These are phyloP conservation scores for Vulpes ferrilata DNA, from an alignment of 2,113 vertebrate species.

Conservation along the genomic window DNA sequence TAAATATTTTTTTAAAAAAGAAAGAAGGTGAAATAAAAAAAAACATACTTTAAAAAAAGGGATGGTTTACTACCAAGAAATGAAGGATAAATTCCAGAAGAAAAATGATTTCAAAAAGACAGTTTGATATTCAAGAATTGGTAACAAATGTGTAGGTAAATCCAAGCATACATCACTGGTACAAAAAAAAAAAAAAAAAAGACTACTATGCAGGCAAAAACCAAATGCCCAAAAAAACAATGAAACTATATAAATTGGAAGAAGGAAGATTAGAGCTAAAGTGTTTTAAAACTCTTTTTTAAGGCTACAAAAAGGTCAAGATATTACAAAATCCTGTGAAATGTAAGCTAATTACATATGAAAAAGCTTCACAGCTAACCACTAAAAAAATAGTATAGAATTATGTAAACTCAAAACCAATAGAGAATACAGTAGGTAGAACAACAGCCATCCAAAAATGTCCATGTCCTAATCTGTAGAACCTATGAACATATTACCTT, in stretches of 20 bases:
- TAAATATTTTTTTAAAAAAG: no score
- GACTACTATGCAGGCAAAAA: no score
- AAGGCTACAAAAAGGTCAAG: no score
- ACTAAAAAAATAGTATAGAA: not conserved
- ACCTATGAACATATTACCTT: no score
- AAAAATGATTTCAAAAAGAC: not conserved
- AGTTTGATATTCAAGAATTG: not conserved
- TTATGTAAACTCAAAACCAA: not conserved
- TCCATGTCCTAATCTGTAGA: not conserved
- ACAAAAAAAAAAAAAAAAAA: no score
- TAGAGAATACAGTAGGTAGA: not conserved
- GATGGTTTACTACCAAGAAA: not conserved
- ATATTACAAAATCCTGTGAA: no score
- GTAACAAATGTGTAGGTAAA: not conserved
- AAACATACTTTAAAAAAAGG: not conserved
- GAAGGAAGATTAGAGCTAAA: no score
- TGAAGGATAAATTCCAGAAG: not conserved
- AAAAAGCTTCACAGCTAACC: no score
- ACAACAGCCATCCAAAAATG: not conserved
- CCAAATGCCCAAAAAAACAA: no score
- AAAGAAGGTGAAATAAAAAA: not conserved
- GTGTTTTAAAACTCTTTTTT: no score
- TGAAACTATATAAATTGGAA: no score
- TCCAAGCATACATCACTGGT: not conserved
- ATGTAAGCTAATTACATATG: no score